Evolutionary conservation across 2,888 invertebrate genomes (phyloP), one percentile per base, ranked within the genome.

Genomic region (Nephrocerus scutellatus): DNA sequence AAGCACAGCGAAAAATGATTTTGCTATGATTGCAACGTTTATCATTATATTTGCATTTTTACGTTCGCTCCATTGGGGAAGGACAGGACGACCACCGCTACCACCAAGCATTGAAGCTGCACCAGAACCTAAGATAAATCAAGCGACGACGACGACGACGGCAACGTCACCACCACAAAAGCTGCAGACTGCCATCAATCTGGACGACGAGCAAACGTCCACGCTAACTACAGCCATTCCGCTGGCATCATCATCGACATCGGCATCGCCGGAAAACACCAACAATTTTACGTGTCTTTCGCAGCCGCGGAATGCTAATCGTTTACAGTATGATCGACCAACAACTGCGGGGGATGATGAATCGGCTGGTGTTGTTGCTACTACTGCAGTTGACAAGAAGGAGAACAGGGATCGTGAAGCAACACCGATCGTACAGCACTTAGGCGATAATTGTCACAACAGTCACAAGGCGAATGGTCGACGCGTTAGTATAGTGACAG

Each of bases 31-130:
- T 58, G 68, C 68, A 54, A 67, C 68, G 44, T 54, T 68, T 46
- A 68, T 68, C 50, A 62, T 68, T 45, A 57, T 68, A 43, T 65
- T 66, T 56, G 62, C 65, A 59, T 63, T 68, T 58, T 58, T 68
- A 53, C 66, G 68, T 51, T 64, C 68, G 51, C 60, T 68, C 47
- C 64, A 62, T 53, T 67, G 67, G 67, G 59, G 59, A 36, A 43
- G n/a, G 35, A 32, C 25, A 30, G 20, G 40, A 40, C 36, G 25
- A 40, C 25, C 40, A 15, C 26, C 35, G 31, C 30, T 14, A 16
- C 32, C 38, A 41, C 18, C 29, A 42, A 22, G n/a, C 36, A 30
- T 15, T 36, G 23, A 15, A 9, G 29, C 34, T 28, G 31, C 28
- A 29, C 25, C 12, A 29, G 5, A 30, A n/a, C 5, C 23, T 16